Evolutionary conservation across 2,797 vertebrate species (phyloP).

Genomic region (Lophotriccus pileatus): DNA sequence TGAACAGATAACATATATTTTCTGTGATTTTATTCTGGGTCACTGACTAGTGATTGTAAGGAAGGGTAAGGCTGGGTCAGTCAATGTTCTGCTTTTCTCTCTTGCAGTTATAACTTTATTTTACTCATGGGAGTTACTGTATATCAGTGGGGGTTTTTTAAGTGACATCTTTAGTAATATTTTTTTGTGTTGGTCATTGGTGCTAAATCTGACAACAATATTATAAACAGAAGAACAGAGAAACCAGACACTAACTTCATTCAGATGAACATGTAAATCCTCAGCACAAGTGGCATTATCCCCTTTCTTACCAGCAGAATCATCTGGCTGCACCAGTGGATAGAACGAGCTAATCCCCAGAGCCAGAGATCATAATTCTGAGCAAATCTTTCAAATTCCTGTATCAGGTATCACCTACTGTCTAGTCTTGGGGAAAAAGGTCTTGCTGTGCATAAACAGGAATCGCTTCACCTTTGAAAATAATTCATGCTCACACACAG

Average conservation of each 20-base stretch:
- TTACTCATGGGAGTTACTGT: neutral
- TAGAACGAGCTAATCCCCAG: neutral
- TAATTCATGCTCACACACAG: slow-evolving; percentile 3
- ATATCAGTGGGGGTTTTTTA: accelerated
- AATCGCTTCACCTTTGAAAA: slow-evolving; percentile 19
- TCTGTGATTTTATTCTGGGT: neutral
- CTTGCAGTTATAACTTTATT: neutral
- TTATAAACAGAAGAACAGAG: neutral
- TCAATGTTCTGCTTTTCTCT: neutral
- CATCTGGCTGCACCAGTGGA: neutral
- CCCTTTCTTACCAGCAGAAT: neutral
- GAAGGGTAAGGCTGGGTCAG: neutral
- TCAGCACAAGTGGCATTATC: neutral
- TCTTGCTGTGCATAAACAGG: neutral
- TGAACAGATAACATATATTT: neutral
- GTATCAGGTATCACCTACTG: neutral
- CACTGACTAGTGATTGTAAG: neutral
- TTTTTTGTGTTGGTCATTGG: neutral
- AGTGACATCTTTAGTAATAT: neutral
- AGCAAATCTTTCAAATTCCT: neutral
- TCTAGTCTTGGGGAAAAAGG: neutral
- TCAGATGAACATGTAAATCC: neutral
- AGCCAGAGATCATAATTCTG: neutral
- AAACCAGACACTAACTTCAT: neutral
- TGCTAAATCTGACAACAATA: neutral